phyloP scores from a whole-genome alignment of 2,888 invertebrate genomes.

The Chrysotoxum bicinctum region DNA sequence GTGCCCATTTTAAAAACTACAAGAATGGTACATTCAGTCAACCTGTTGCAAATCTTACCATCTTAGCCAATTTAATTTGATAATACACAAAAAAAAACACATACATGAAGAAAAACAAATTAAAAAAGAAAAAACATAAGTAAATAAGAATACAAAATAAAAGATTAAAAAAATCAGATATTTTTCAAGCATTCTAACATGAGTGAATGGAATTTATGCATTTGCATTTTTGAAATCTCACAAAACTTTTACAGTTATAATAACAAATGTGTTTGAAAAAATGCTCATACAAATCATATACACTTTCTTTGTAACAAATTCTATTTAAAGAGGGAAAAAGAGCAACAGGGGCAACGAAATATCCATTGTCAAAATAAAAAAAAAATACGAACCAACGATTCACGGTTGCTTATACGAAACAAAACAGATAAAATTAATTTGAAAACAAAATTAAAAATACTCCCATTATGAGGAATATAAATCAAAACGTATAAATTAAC shows the following conservation, averaged over 20 bases:
- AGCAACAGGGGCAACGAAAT: slow-evolving; percentile 72
- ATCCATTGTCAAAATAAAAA: slow-evolving; percentile 69
- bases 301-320: slow-evolving; percentile 23
- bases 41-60: slow-evolving; percentile 63
- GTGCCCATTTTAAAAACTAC: slow-evolving; percentile 36
- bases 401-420: slow-evolving; percentile 69
- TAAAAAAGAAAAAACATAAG: slow-evolving; percentile 13
- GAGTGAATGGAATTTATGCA: slow-evolving; percentile 53
- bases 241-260: slow-evolving; percentile 53
- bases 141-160: slow-evolving; percentile 12
- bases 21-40: slow-evolving; percentile 65
- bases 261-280: slow-evolving; percentile 52
- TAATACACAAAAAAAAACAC: slow-evolving; percentile 21
- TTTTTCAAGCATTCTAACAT: slow-evolving; percentile 67
- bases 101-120: slow-evolving; percentile 7
- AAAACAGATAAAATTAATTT: slow-evolving; percentile 57
- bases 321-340: slow-evolving; percentile 61
- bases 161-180: slow-evolving; percentile 51
- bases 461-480: slow-evolving; percentile 29
- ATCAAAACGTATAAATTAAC: slow-evolving; percentile 46
- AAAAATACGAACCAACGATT: slow-evolving; percentile 67
- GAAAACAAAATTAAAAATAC: slow-evolving; percentile 39
- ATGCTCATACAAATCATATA: slow-evolving; percentile 64
- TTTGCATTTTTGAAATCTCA: slow-evolving; percentile 66
- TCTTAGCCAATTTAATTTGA: slow-evolving; percentile 19